Evolutionary conservation across 2,113 vertebrate genomes (phyloP), one percentile per base, ranked within the genome.

Genomic region (Gymnocephalus cernua): DNA sequence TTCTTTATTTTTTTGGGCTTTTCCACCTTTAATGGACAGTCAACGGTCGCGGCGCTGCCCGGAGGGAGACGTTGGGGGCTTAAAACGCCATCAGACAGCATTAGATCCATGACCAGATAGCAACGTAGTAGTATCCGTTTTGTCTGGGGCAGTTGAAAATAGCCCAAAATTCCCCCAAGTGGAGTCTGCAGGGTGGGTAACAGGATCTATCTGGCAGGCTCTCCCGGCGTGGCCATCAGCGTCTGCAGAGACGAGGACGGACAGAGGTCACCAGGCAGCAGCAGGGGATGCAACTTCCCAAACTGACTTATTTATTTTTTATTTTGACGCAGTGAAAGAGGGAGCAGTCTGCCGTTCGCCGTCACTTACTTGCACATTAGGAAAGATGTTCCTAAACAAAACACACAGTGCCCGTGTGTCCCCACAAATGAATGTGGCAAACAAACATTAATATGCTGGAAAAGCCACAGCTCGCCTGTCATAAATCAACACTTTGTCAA

Each of bases 141-240:
- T 86, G 79, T 83, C 85, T 88, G 82, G 10, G 29, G 48, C 66
- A 29, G 81, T 86, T 85, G 57, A 88, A 91, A 92, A 90, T 80
- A 90, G 78, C 77, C 83, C 80, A 71, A 79, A 86, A 91, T 74
- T 76, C 68, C 81, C 58, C 51, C 58, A n/a, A 73, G 69, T 57
- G 82, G 67, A 61, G 58, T 79, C 84, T 86, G 78, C 69, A 21
- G 54, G 77, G 61, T 48, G 71, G 74, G 89, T 82, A 89, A 91
- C 69, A 14, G 80, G 75, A 93, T 85, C 81, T 76, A 58, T 38
- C 67, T 67, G 87, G 79, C 86, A 76, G 77, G 62, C 82, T 79
- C 56, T 84, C 61, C 71, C 53, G 71, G 67, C 87, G 78, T 88
- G 76, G 76, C 82, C 82, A 83, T 78, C 73, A 69, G 51, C 79